These are phyloP conservation scores for Caranx ignobilis DNA, from an alignment of 2,113 vertebrate species.

Conservation along the genomic window DNA sequence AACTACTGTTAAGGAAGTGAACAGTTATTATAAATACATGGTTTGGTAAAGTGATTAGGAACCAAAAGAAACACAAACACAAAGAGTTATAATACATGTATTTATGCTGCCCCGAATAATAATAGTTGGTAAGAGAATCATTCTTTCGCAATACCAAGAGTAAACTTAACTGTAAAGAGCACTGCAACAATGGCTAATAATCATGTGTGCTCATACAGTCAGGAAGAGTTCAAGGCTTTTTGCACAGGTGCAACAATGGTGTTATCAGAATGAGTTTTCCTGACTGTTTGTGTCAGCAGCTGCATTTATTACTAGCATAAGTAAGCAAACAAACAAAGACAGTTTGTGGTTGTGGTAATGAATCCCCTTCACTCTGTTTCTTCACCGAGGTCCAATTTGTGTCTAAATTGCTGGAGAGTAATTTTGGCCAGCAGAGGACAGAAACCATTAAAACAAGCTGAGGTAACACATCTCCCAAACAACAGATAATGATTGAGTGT, in stretches of 20 bases:
- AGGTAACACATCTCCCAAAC: background rate
- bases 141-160: background rate
- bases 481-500: background rate
- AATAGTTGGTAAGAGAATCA: background rate
- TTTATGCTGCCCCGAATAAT: background rate
- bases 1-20: background rate
- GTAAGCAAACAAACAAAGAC: background rate
- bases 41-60: background rate
- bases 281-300: background rate
- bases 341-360: background rate
- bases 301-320: background rate
- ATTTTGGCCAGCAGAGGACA: constrained; percentile 33
- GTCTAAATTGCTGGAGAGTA: background rate
- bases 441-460: constrained; percentile 2
- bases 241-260: background rate
- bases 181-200: background rate
- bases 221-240: background rate
- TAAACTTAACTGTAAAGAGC: background rate
- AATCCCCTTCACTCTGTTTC: background rate
- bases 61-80: background rate
- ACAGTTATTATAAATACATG: background rate
- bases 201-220: background rate
- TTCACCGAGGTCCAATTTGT: background rate
- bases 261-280: background rate
- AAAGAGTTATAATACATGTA: background rate